Evolutionary conservation across 2,113 vertebrate species (phyloP).

Genomic region (Pterocles orientalis): DNA sequence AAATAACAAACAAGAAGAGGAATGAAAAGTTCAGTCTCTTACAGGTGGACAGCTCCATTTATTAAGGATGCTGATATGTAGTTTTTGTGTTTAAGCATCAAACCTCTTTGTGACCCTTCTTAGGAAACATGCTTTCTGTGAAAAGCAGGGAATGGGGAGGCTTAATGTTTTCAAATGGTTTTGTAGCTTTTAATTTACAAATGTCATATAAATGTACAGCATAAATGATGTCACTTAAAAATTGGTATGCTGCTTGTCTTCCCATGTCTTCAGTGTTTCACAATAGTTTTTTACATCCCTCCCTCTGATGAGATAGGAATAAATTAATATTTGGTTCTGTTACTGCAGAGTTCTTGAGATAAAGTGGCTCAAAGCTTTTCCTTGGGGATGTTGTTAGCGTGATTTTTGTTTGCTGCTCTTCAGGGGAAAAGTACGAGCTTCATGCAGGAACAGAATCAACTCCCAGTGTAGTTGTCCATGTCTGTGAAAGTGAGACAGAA

Average conservation of each 20-base stretch:
- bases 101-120: not conserved
- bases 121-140: not conserved
- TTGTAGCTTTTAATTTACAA: not conserved
- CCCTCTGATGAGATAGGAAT: not conserved
- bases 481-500: constrained; percentile 95
- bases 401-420: not conserved
- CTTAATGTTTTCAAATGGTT: not conserved
- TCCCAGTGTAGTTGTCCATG: constrained; percentile 95
- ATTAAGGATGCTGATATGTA: not conserved
- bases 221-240: not conserved
- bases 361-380: not conserved
- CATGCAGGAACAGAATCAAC: constrained; percentile 96
- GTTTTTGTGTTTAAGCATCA: not conserved
- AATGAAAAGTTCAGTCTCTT: not conserved
- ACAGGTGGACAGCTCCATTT: not conserved
- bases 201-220: not conserved
- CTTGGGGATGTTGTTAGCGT: not conserved
- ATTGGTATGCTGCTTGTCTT: not conserved
- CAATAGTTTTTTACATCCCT: not conserved
- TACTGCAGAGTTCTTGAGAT: not conserved
- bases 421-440: constrained; percentile 97
- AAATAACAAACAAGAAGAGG: not conserved
- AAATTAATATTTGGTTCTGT: not conserved
- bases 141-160: not conserved
- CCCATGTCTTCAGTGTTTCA: not conserved